Base-by-base conservation (phyloP, 2,113 vertebrate genomes). In the Grammomys dolichurus region DNA sequence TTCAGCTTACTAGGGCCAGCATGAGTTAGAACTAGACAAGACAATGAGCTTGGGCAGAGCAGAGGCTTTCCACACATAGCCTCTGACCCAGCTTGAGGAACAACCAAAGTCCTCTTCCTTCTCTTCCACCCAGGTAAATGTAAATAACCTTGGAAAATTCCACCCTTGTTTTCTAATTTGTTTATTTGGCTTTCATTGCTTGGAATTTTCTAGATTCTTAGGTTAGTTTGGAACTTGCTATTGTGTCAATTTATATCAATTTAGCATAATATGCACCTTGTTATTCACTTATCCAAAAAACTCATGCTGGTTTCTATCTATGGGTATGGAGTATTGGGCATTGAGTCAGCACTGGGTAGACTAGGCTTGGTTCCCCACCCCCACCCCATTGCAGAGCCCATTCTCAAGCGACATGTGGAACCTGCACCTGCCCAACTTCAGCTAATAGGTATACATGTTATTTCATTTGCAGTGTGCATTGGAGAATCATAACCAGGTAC, bases 371-470 rank as follows among this genome's bases (percentile, higher is more conserved):
- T 22, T 19, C 3, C 7, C 58, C 58, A 6, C 2, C 3, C 8
- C 3, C 4, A 3, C 8, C 4, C 6, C 1, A 7, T 76, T 36
- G 24, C 4, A 13, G 20, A 77, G 19, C 10, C 22, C 76, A 1
- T 40, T 91, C 81, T 75, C 19, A 72, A 77, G 26, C 65, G 36
- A 67, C 33, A 2, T 33, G 8, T 22, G 22, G 24, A 46, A 75
- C 7, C 4, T 60, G 6, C 2, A 28, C 22, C 87, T 96, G 8
- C 46, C 4, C 28, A 9, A 70, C 85, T 91, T 4, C 43, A 82
- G 22, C 28, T 72, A 14, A 36, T 22, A 3, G 5, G 56, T 9
- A 7, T 26, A 40, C 28, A 58, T 84, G 17, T 28, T 56, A 19
- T 78, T n/a, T n/a, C 36, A 19, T 92, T 89, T 70, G 17, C 9